Evolutionary conservation across 2,113 vertebrate species (phyloP).

Genomic region (Paramisgurnus dabryanus): DNA sequence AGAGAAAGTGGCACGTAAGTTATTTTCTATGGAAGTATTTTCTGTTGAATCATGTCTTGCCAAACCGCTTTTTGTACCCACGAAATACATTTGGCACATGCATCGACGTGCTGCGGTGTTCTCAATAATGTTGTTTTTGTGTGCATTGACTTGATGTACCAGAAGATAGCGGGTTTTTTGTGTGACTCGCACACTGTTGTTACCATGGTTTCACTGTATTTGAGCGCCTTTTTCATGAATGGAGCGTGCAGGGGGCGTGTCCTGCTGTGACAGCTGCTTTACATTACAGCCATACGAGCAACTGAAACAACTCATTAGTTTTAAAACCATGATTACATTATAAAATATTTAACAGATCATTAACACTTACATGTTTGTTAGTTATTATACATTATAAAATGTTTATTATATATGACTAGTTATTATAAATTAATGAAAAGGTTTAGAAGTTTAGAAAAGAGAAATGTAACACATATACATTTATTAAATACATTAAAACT

Average conservation of each 20-base stretch:
- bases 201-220: slow-evolving; percentile 16
- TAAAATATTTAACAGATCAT: not conserved
- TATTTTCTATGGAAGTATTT: not conserved
- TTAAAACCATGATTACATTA: not conserved
- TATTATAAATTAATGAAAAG: no score
- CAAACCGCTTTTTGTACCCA: not conserved
- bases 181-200: not conserved
- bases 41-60: not conserved
- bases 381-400: no score
- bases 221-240: slow-evolving; percentile 49
- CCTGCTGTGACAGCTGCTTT: slow-evolving; percentile 36
- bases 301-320: not conserved
- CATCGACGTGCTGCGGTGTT: not conserved
- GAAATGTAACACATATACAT: no score
- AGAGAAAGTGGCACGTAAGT: slow-evolving; percentile 44
- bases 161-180: not conserved
- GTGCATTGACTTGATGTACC: not conserved
- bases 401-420: no score
- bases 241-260: slow-evolving; percentile 34
- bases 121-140: not conserved
- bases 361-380: not conserved
- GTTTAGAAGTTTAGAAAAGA: no score
- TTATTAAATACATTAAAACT: no score
- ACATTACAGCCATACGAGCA: not conserved
- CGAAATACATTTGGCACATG: not conserved